Conservation (phyloP, 2,888 invertebrate genomes). For the Auanema sp. region DNA sequence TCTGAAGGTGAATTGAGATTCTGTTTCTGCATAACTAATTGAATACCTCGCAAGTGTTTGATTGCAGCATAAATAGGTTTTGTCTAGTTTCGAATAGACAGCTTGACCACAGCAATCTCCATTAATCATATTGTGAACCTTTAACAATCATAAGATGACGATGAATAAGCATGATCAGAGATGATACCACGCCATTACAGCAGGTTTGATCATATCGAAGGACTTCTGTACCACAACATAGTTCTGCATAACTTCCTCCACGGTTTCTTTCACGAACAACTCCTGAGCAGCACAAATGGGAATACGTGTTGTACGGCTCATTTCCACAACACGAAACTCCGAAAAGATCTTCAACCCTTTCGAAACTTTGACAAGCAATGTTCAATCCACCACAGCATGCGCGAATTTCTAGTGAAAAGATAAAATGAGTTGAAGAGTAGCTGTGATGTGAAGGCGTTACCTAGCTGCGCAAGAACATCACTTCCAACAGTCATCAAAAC, state of each 20-base stretch:
- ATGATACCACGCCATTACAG: constrained; percentile 55
- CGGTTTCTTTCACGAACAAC: constrained; percentile 27
- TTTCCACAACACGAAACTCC: constrained; percentile 54
- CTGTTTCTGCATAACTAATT: no score
- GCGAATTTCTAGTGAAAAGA: constrained; percentile 27
- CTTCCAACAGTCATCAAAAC: no score
- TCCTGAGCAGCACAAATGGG: constrained; percentile 52
- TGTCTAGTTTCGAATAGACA: constrained; percentile 49
- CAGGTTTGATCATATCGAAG: constrained; percentile 61
- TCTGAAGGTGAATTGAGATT: constrained; percentile 13
- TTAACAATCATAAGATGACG: constrained; percentile 5
- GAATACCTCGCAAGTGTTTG: constrained; percentile 35
- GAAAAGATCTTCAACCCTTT: constrained; percentile 39
- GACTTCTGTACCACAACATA: constrained; percentile 26
- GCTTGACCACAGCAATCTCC: constrained; percentile 60
- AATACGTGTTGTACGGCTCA: constrained; percentile 55
- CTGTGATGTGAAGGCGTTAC: not conserved
- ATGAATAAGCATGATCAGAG: constrained; percentile 3
- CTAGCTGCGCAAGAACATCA: not conserved
- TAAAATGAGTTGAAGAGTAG: not conserved
- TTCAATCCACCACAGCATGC: constrained; percentile 27
- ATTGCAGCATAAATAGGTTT: constrained; percentile 53
- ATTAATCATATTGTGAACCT: constrained; percentile 60
- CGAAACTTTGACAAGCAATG: constrained; percentile 29
- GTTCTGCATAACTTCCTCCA: constrained; percentile 17